phyloP scores from a whole-genome alignment of 2,888 invertebrate species.

The Julus scandinavius region DNA sequence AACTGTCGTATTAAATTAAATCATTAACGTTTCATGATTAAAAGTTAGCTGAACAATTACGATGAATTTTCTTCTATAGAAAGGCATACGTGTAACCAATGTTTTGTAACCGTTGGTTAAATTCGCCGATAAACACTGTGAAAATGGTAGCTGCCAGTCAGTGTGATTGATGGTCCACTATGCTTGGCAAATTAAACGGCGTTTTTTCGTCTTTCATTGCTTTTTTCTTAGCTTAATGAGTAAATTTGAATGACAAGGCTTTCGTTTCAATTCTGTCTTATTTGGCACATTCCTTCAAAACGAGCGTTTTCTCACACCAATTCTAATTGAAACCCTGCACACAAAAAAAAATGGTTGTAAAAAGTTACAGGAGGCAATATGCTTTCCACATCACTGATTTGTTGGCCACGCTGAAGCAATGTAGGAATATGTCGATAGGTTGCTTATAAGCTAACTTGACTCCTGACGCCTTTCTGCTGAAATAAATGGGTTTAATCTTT shows the following conservation, averaged over 20 bases:
- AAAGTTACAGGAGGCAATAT: not conserved
- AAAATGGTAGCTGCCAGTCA: not conserved
- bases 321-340: slow-evolving; percentile 8
- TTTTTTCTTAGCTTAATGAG: not conserved
- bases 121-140: not conserved
- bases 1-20: not conserved
- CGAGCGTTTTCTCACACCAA: not conserved
- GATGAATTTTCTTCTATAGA: not conserved
- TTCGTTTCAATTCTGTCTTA: not conserved
- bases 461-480: not conserved
- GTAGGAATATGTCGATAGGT: not conserved
- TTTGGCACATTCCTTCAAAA: slow-evolving; percentile 31
- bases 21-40: not conserved
- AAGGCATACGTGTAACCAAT: not conserved
- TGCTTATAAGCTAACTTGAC: not conserved
- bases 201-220: not conserved
- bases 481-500: slow-evolving; percentile 7
- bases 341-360: slow-evolving; percentile 13
- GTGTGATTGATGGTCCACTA: not conserved
- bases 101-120: not conserved
- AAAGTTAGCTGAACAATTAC: no score
- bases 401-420: not conserved
- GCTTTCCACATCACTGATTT: not conserved
- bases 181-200: not conserved
- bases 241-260: not conserved